phyloP scores from a whole-genome alignment of 2,888 invertebrate species.

The Kuschelorhynchus macadamiae region DNA sequence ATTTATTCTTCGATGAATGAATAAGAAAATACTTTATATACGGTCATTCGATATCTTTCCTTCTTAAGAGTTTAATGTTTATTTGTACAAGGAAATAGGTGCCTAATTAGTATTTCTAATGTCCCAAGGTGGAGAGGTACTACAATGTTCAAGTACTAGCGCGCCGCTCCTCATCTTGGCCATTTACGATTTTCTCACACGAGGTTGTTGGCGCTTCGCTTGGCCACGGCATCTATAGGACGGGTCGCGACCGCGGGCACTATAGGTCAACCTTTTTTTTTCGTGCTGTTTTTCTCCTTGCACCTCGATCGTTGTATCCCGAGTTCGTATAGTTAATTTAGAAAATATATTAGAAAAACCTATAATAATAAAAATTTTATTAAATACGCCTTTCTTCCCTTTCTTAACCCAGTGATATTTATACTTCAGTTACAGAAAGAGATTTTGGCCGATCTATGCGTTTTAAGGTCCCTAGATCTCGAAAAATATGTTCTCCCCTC shows the following conservation, averaged over 20 bases:
- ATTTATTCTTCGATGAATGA: too few relatives aligned
- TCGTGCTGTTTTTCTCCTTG: slow-evolving; percentile 31
- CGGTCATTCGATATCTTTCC: background rate
- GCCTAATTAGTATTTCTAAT: slow-evolving; percentile 36
- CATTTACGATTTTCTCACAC: slow-evolving; percentile 57
- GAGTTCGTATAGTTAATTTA: too few relatives aligned
- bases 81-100: slow-evolving; percentile 23
- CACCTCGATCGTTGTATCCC: slow-evolving; percentile 49
- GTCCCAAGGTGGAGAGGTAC: slow-evolving; percentile 15
- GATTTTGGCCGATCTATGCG: too few relatives aligned
- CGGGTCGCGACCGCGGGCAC: slow-evolving; percentile 38
- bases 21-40: too few relatives aligned
- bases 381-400: too few relatives aligned
- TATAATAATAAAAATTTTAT: too few relatives aligned
- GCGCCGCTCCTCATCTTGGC: slow-evolving; percentile 35
- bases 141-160: slow-evolving; percentile 24
- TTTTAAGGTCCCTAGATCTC: too few relatives aligned
- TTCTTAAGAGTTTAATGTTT: background rate
- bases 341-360: too few relatives aligned
- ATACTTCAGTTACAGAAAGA: too few relatives aligned
- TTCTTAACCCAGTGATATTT: too few relatives aligned
- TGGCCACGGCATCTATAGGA: slow-evolving; percentile 52
- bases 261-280: slow-evolving; percentile 37
- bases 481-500: too few relatives aligned
- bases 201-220: slow-evolving; percentile 59